phyloP scores from a whole-genome alignment of 2,888 invertebrate species.

The Rhingia campestris region DNA sequence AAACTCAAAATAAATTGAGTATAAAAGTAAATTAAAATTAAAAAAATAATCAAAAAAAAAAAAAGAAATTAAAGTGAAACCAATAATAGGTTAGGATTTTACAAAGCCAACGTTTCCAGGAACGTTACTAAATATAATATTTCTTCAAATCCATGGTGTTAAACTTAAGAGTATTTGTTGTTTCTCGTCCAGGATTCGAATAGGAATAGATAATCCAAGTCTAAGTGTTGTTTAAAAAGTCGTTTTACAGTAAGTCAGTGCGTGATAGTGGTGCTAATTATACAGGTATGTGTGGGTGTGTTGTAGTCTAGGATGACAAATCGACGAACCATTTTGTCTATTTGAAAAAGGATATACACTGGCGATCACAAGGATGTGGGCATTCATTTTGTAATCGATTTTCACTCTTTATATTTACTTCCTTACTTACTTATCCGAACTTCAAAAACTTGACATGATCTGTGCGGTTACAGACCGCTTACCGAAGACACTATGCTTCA shows the following conservation, averaged over 20 bases:
- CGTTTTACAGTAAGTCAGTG: slow-evolving; percentile 65
- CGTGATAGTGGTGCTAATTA: slow-evolving; percentile 58
- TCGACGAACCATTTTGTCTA: background rate
- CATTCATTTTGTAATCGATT: too few species aligned
- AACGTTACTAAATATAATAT: slow-evolving; percentile 30
- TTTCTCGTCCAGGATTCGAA: slow-evolving; percentile 45
- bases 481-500: too few species aligned
- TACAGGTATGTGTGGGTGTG: background rate
- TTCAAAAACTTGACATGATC: too few species aligned
- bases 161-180: slow-evolving; percentile 53
- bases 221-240: slow-evolving; percentile 69
- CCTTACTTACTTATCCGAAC: too few species aligned
- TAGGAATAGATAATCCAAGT: slow-evolving; percentile 12
- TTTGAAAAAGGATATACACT: too few species aligned
- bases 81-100: slow-evolving; percentile 73
- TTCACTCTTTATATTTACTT: too few species aligned
- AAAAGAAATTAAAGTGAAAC: slow-evolving; percentile 48
- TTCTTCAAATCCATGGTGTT: slow-evolving; percentile 5
- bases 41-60: slow-evolving; percentile 40
- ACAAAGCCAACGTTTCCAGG: slow-evolving; percentile 43
- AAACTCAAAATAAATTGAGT: slow-evolving; percentile 30
- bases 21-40: slow-evolving; percentile 45
- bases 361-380: too few species aligned
- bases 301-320: background rate
- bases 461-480: too few species aligned